Conservation (phyloP, 2,113 vertebrate species). For the Puffinus mauretanicus region DNA sequence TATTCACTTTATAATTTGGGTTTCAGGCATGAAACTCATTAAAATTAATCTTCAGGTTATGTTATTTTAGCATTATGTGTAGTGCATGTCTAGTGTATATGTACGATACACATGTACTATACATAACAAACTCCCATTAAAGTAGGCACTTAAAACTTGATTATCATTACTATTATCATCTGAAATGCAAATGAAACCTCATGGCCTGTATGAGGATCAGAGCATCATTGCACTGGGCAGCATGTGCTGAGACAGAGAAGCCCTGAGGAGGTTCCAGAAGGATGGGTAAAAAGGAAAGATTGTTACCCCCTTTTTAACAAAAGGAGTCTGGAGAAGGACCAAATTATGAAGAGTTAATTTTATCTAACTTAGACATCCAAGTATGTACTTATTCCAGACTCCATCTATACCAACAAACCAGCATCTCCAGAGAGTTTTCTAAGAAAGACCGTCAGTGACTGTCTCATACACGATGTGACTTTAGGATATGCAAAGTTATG, state of each 20-base stretch:
- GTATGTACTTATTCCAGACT: neutral
- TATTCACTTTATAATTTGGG: neutral
- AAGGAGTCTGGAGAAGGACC: neutral
- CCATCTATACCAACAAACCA: neutral
- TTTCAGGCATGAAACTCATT: neutral
- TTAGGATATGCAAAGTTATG: neutral
- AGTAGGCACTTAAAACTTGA: neutral
- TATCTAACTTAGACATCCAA: neutral
- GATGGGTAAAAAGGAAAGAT: neutral
- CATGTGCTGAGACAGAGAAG: neutral
- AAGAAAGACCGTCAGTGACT: neutral
- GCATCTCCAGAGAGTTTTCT: neutral
- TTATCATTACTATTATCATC: neutral
- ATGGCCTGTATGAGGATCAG: neutral
- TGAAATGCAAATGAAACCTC: neutral
- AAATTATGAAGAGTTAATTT: neutral
- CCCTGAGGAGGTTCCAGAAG: neutral
- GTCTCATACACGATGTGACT: neutral
- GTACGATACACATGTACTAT: rapidly evolving
- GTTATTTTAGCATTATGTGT: neutral
- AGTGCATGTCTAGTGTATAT: neutral
- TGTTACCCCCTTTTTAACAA: neutral
- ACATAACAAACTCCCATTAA: neutral
- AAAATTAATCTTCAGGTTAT: neutral
- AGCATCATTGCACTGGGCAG: neutral